Conservation (phyloP, 2,797 vertebrate genomes). For the Psittacula derbiana region DNA sequence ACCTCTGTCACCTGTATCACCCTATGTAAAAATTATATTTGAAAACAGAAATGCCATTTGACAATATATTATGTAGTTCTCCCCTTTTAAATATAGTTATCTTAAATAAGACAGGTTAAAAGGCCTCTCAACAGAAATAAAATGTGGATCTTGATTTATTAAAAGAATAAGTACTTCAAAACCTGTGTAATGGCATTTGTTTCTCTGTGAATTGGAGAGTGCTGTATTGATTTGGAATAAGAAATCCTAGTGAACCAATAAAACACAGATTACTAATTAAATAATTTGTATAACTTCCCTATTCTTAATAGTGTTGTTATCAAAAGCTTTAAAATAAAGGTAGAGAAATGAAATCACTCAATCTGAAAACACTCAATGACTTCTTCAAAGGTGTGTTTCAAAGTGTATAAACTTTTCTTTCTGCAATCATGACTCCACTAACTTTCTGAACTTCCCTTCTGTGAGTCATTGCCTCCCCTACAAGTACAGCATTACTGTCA, state of each 20-base stretch:
- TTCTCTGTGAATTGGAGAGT: not conserved
- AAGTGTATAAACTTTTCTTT: not conserved
- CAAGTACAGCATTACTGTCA: not conserved
- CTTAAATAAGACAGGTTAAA: not conserved
- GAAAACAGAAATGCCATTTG: not conserved
- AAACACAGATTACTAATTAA: not conserved
- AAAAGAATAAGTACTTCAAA: not conserved
- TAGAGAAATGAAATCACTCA: not conserved
- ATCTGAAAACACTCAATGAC: not conserved
- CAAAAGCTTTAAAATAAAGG: not conserved
- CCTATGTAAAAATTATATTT: constrained; percentile 75
- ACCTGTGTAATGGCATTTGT: not conserved
- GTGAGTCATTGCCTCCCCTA: not conserved
- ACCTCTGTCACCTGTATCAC: constrained; percentile 90
- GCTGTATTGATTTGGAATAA: not conserved
- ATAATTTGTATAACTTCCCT: not conserved
- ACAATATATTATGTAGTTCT: not conserved
- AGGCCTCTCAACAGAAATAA: not conserved
- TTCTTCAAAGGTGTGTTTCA: not conserved
- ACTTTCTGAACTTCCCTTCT: not conserved
- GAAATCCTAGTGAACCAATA: not conserved
- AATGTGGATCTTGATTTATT: not conserved
- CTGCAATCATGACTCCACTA: not conserved
- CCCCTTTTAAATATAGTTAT: not conserved
- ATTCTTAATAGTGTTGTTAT: not conserved